phyloP scores from a whole-genome alignment of 2,113 vertebrate species.

The Oceanites oceanicus region DNA sequence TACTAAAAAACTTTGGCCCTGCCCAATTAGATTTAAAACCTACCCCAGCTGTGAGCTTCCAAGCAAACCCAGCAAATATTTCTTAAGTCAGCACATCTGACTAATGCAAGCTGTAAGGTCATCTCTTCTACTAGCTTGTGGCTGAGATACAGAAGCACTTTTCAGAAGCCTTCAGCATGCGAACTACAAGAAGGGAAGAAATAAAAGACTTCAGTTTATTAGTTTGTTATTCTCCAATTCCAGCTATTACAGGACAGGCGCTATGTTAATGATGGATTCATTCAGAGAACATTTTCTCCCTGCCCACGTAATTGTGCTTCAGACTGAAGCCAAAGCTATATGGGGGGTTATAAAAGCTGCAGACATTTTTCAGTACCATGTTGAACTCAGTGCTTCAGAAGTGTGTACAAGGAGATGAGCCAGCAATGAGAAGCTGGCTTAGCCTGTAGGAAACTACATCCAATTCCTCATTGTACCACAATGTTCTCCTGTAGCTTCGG shows the following conservation, averaged over 20 bases:
- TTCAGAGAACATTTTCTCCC: slow-evolving; percentile 44
- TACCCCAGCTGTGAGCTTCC: not conserved
- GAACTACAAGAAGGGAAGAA: not conserved
- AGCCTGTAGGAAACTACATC: not conserved
- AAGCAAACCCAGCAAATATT: not conserved
- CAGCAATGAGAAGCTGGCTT: not conserved
- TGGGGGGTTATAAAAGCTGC: slow-evolving; percentile 21
- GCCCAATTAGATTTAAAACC: not conserved
- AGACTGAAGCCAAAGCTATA: slow-evolving; percentile 12
- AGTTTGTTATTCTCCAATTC: not conserved
- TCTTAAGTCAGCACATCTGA: not conserved
- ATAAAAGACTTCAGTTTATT: slow-evolving; percentile 14
- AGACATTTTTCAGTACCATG: not conserved
- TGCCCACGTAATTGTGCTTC: slow-evolving; percentile 13
- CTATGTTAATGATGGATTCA: slow-evolving; percentile 25
- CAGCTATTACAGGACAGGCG: not conserved
- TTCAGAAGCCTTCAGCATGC: not conserved
- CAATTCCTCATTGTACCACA: not conserved
- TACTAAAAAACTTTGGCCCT: not conserved
- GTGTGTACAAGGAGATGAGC: not conserved
- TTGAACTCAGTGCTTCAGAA: not conserved
- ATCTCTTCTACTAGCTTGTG: not conserved
- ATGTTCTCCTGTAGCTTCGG: not conserved
- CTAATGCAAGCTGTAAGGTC: not conserved
- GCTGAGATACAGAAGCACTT: not conserved